phyloP scores from a whole-genome alignment of 1,140 invertebrate species.

The Lutraria rhynchaena region DNA sequence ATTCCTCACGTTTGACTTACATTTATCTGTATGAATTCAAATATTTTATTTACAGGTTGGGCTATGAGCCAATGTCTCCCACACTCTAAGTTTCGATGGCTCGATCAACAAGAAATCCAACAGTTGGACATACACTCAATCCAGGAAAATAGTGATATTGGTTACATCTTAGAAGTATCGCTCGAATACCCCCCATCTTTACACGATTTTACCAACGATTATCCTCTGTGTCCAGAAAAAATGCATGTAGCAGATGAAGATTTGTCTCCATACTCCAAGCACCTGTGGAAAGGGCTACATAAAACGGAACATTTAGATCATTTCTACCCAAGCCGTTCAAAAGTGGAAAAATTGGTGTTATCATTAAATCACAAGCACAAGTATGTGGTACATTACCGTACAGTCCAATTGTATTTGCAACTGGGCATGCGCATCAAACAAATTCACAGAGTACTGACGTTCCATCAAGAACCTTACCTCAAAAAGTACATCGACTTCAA shows the following conservation, averaged over 20 bases:
- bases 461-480: background rate
- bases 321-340: background rate
- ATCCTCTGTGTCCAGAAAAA: background rate
- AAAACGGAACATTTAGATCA: background rate
- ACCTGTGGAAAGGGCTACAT: background rate
- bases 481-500: constrained; percentile 1
- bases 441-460: background rate
- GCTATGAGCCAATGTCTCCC: background rate
- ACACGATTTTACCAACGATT: background rate
- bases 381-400: constrained; percentile 12
- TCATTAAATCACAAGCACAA: background rate
- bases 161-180: constrained; percentile 2
- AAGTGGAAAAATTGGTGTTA: constrained; percentile 6
- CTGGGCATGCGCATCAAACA: background rate
- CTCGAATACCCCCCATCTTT: background rate
- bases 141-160: background rate
- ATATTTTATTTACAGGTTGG: no score
- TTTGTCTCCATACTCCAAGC: background rate
- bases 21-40: no score
- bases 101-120: background rate
- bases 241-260: background rate
- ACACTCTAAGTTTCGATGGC: background rate
- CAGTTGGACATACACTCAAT: background rate
- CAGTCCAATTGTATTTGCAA: background rate
- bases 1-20: no score